A percentile compares a stretch with the other conserved stretches of the same genome.
These are phyloP conservation scores for Drosophila tristis DNA, from an alignment of 1,140 invertebrate species.

Conservation along the genomic window DNA sequence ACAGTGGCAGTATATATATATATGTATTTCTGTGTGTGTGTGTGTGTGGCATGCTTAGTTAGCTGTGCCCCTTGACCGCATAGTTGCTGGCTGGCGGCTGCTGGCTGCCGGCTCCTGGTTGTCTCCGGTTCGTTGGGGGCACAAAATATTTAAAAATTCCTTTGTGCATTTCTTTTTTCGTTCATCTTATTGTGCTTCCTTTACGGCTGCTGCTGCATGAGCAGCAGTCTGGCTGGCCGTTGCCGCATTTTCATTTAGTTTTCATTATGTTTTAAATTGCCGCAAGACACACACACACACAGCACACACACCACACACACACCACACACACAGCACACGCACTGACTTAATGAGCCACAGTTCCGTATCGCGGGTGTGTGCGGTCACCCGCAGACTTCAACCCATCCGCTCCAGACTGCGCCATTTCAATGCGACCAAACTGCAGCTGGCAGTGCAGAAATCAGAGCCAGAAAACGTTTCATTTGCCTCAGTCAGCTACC, in stretches of 20 bases:
- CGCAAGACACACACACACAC: slow-evolving; percentile 33
- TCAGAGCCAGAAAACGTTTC: too few relatives aligned
- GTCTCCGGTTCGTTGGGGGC: slow-evolving; percentile 56
- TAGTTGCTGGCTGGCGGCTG: slow-evolving; percentile 10
- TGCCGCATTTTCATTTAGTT: slow-evolving; percentile 80
- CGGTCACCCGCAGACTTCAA: too few relatives aligned
- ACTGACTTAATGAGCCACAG: neutral
- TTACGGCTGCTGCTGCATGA: too few relatives aligned
- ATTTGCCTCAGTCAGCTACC: too few relatives aligned
- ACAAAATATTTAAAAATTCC: slow-evolving; percentile 79
- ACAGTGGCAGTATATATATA: neutral
- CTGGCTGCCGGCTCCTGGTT: slow-evolving; percentile 46
- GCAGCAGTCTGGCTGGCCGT: too few relatives aligned
- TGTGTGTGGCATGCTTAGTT: slow-evolving; percentile 55
- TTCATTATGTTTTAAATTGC: slow-evolving; percentile 81
- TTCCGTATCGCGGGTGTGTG: too few relatives aligned
- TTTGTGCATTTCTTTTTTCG: slow-evolving; percentile 52
- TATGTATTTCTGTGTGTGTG: slow-evolving; percentile 12
- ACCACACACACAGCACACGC: slow-evolving; percentile 25
- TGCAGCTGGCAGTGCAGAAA: too few relatives aligned
- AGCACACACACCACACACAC: slow-evolving; percentile 29
- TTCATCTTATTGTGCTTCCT: neutral
- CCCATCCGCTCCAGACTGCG: too few relatives aligned
- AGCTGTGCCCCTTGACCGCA: slow-evolving; percentile 62
- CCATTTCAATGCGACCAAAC: too few relatives aligned